Base-by-base conservation (phyloP, 2,888 invertebrate genomes). In the Notodonta ziczac region DNA sequence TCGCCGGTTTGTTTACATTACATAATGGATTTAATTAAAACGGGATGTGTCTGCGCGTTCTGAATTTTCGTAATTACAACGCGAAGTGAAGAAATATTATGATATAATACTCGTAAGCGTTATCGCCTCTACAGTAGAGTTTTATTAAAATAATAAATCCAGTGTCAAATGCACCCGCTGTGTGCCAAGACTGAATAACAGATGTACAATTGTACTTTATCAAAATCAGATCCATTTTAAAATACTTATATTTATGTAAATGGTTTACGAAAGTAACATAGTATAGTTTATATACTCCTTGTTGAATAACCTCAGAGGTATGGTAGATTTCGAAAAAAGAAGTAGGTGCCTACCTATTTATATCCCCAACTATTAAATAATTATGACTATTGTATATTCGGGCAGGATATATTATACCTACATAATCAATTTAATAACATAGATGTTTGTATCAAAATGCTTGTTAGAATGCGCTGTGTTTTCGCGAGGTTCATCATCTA, bases 71-170 rank as follows among this genome's bases (percentile, higher is more conserved):
- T 81, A 82, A 81, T 81, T 83, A 82, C 77, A 74, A 63, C 72
- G 73, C 75, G 70, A 77, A 79, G 73, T 71, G 78, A 80, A 83
- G 78, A 81, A 85, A 81, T 82, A 82, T 81, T 78, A 81, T 81
- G 79, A 82, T 83, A 85, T 84, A 83, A 87, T 84, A 84, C 82
- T 83, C 81, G 82, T 85, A 82, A 86, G 80, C 83, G 81, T 85
- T 84, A 86, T 86, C 78, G 83, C 82, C 79, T 79, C 77, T 81
- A 82, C 84, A 81, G 77, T 70, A 73, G 81, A 84, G 86, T 92
- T 93, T 92, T 93, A 93, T 93, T 93, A 93, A 93, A 93, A 90
- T 90, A 87, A 93, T 93, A 93, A 93, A 93, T 93, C 89, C 85
- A 76, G 76, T 84, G 93, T 93, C 93, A 92, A 90, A 90, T 88